Percentiles rank a stretch among this genome's conserved stretches.
phyloP scores from a whole-genome alignment of 2,797 vertebrate species.

The Alosa sapidissima region DNA sequence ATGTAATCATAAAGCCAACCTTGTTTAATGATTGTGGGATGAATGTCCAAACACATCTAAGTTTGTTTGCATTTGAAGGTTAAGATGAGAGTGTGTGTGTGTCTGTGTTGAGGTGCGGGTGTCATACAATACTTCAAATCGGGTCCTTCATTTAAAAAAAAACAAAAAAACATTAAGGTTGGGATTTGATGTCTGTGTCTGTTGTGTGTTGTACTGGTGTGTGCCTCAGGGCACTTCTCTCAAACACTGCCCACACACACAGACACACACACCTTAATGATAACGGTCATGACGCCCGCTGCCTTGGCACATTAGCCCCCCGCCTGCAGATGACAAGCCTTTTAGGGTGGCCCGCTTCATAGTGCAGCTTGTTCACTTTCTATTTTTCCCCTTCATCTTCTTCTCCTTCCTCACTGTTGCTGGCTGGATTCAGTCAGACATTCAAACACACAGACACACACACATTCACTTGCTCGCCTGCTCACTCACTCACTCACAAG shows the following conservation, averaged over 20 bases:
- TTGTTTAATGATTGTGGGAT: not conserved
- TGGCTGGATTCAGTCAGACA: slow-evolving; percentile 9
- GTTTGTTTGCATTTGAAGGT: not conserved
- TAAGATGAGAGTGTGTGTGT: not conserved
- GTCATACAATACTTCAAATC: not conserved
- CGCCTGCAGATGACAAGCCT: slow-evolving; percentile 58
- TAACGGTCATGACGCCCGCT: slow-evolving; percentile 7
- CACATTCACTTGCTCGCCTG: not conserved
- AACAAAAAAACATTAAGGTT: not conserved
- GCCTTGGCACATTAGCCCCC: slow-evolving; percentile 12
- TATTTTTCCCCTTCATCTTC: not conserved
- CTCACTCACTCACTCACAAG: slow-evolving; percentile 53
- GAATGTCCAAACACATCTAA: not conserved
- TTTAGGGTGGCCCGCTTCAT: slow-evolving; percentile 78
- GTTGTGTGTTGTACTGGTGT: not conserved
- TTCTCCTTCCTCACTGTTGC: not conserved
- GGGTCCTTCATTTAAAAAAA: not conserved
- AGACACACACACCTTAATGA: slow-evolving; percentile 1
- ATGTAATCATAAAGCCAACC: not conserved
- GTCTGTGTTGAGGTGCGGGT: not conserved
- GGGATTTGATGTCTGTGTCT: not conserved
- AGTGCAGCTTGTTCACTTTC: slow-evolving; percentile 47
- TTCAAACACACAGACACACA: slow-evolving; percentile 12
- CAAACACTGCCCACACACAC: slow-evolving; percentile 10
- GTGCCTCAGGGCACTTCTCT: not conserved